Conservation (phyloP, 2,797 vertebrate genomes). For the Arrhamphus sclerolepis region DNA sequence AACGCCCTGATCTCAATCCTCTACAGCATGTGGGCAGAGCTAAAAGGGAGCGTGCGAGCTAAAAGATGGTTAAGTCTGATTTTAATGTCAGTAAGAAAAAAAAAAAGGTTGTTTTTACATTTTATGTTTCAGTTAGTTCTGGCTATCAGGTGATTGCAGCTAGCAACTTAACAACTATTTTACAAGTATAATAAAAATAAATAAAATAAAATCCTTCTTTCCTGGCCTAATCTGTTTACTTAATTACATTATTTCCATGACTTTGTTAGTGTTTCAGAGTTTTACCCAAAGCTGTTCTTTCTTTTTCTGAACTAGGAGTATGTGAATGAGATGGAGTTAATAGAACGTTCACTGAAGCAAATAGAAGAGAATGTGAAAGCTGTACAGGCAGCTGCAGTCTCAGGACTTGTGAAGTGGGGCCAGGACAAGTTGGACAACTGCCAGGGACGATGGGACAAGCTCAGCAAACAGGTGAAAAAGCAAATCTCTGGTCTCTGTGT, state of each 20-base stretch:
- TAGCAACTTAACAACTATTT: too few relatives aligned
- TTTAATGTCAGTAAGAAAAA: too few relatives aligned
- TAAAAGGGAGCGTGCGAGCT: too few relatives aligned
- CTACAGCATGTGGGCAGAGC: too few relatives aligned
- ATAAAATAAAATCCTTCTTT: too few relatives aligned
- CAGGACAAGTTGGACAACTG: constrained; percentile 80
- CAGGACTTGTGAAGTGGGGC: constrained; percentile 83
- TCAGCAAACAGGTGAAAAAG: constrained; percentile 89
- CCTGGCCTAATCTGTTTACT: neutral
- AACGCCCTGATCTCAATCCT: too few relatives aligned
- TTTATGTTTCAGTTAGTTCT: too few relatives aligned
- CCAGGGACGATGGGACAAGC: constrained; percentile 84
- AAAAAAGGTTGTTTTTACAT: too few relatives aligned
- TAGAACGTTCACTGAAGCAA: constrained; percentile 88
- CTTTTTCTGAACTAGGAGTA: constrained; percentile 75
- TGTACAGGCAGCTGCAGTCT: constrained; percentile 80
- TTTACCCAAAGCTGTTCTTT: neutral
- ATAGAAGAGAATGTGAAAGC: constrained; percentile 85
- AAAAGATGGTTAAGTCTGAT: too few relatives aligned
- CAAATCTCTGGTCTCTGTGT: neutral
- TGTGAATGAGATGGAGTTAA: constrained; percentile 88
- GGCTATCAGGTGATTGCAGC: too few relatives aligned
- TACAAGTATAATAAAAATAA: too few relatives aligned
- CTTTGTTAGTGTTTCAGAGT: neutral
- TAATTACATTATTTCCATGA: neutral